Evolutionary conservation across 2,797 vertebrate species (phyloP).

Genomic region (Smutsia gigantea): DNA sequence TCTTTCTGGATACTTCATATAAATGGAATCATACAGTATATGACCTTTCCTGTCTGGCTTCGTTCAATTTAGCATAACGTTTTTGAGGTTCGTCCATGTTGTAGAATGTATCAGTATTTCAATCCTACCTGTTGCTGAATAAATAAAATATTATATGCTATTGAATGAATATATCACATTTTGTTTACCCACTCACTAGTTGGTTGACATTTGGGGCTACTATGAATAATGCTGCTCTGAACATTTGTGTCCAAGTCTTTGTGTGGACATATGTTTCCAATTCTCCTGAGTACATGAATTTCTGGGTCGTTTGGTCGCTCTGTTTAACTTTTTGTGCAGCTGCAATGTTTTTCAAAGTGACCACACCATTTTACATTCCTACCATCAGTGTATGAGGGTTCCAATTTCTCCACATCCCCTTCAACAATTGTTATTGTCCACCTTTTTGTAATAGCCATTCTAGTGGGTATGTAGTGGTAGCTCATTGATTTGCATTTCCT

Average conservation of each 20-base stretch:
- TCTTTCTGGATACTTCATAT: conserved; percentile 27
- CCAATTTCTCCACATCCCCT: background rate
- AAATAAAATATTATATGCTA: background rate
- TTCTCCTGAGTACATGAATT: conserved; percentile 23
- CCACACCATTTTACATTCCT: background rate
- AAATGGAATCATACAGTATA: background rate
- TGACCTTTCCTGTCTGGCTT: background rate
- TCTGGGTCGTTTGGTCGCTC: background rate
- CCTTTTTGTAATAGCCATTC: background rate
- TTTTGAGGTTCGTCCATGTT: background rate
- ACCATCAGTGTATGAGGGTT: background rate
- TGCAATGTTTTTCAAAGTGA: conserved; percentile 18
- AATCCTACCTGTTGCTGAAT: conserved; percentile 16
- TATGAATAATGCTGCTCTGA: background rate
- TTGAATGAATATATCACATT: background rate
- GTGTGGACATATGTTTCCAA: background rate
- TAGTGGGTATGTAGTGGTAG: background rate
- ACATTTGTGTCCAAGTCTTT: conserved; percentile 2
- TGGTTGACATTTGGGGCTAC: conserved; percentile 1
- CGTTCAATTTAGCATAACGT: background rate
- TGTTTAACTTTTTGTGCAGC: conserved; percentile 34
- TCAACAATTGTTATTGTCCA: background rate
- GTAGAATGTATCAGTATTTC: conserved; percentile 4
- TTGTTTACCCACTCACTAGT: conserved; percentile 1
- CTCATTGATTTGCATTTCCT: background rate